Percentiles rank a stretch among this genome's conserved stretches.
Evolutionary conservation across 1,140 invertebrate species (phyloP).

Genomic region (Meloidogyne chitwoodi): DNA sequence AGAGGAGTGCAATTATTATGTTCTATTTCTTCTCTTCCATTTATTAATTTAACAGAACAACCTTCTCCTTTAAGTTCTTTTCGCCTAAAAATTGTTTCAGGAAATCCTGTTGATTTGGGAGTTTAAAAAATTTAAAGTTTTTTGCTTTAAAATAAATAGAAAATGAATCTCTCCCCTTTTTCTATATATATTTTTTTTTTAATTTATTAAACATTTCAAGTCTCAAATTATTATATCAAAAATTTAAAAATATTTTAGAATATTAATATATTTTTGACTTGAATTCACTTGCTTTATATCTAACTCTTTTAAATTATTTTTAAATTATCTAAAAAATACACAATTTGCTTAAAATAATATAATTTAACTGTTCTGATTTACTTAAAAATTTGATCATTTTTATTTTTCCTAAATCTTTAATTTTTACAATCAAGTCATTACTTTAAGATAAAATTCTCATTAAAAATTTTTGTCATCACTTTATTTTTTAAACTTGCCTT

Average conservation of each 20-base stretch:
- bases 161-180: not conserved
- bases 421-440: not conserved
- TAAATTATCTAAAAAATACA: too few species aligned
- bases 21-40: slow-evolving; percentile 40
- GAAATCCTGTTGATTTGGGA: not conserved
- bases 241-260: not conserved
- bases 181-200: not conserved
- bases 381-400: too few species aligned
- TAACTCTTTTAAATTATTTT: too few species aligned
- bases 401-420: not conserved
- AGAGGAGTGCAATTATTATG: slow-evolving; percentile 40
- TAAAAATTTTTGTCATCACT: not conserved
- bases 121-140: not conserved
- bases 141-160: not conserved
- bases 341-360: too few species aligned
- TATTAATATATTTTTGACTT: not conserved
- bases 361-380: too few species aligned
- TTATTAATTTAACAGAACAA: slow-evolving; percentile 41
- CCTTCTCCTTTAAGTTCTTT: slow-evolving; percentile 26
- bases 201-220: not conserved
- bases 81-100: slow-evolving; percentile 8
- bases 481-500: not conserved
- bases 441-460: not conserved
- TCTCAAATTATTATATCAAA: too few species aligned
- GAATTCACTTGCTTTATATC: not conserved